These are phyloP conservation scores for Clistopyga incitator DNA, from an alignment of 2,888 invertebrate genomes.

Conservation along the genomic window DNA sequence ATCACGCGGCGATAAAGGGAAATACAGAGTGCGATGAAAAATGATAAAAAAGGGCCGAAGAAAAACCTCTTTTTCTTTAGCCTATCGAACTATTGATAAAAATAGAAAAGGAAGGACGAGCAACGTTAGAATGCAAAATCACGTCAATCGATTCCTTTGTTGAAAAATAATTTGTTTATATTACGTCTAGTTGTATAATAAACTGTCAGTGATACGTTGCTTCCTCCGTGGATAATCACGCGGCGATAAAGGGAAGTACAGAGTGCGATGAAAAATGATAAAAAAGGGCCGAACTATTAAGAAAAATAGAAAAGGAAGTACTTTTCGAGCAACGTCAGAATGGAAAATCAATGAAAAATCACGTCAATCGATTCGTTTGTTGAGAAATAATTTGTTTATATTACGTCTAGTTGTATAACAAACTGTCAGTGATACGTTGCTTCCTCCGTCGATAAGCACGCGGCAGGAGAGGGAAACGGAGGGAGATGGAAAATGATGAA, in stretches of 20 bases:
- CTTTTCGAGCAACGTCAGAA: no score
- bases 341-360: constrained; percentile 18
- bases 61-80: no score
- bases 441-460: constrained; percentile 41
- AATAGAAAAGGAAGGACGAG: no score
- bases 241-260: neutral
- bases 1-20: constrained; percentile 32
- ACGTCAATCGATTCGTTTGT: constrained; percentile 77
- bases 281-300: no score
- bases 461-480: constrained; percentile 11
- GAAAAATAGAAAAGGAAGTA: no score
- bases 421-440: constrained; percentile 10
- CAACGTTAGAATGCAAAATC: neutral
- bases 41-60: no score
- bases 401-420: constrained; percentile 8
- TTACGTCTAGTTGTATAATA: constrained; percentile 8
- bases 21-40: neutral
- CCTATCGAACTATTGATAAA: no score
- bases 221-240: constrained; percentile 40
- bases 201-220: constrained; percentile 10
- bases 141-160: constrained; percentile 77
- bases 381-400: constrained; percentile 78
- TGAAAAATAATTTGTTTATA: constrained; percentile 78
- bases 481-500: constrained; percentile 25
- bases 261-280: no score